Conservation (phyloP, 2,113 vertebrate genomes). For the Clarias magur region DNA sequence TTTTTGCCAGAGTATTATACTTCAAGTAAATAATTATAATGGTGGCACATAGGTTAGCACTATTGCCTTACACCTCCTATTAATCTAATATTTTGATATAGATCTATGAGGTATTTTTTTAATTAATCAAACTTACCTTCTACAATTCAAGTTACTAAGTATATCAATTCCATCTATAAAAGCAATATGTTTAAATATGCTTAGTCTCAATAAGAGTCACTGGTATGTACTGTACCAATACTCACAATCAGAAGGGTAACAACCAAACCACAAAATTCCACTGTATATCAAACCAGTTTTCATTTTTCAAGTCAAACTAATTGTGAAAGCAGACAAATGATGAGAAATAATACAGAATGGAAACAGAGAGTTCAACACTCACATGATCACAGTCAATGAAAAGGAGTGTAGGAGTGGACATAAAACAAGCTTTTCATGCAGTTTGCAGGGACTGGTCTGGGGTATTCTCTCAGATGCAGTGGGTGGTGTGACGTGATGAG, state of each 20-base stretch:
- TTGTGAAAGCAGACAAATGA: constrained; percentile 22
- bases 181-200: not conserved
- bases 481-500: constrained; percentile 31
- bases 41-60: not conserved
- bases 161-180: not conserved
- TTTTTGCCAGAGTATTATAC: not conserved
- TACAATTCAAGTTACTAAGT: not conserved
- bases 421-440: constrained; percentile 64
- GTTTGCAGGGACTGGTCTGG: constrained; percentile 59
- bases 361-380: constrained; percentile 53
- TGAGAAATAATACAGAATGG: constrained; percentile 10
- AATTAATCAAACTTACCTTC: not conserved
- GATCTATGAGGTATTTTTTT: not conserved
- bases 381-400: constrained; percentile 64
- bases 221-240: not conserved
- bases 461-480: constrained; percentile 62
- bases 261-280: not conserved
- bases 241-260: not conserved
- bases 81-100: not conserved
- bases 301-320: constrained; percentile 2
- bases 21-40: not conserved
- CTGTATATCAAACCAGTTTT: constrained; percentile 4
- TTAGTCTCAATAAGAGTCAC: not conserved
- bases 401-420: constrained; percentile 61
- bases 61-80: not conserved